Conservation (phyloP, 2,888 invertebrate genomes). For the Napeogenes inachia region DNA sequence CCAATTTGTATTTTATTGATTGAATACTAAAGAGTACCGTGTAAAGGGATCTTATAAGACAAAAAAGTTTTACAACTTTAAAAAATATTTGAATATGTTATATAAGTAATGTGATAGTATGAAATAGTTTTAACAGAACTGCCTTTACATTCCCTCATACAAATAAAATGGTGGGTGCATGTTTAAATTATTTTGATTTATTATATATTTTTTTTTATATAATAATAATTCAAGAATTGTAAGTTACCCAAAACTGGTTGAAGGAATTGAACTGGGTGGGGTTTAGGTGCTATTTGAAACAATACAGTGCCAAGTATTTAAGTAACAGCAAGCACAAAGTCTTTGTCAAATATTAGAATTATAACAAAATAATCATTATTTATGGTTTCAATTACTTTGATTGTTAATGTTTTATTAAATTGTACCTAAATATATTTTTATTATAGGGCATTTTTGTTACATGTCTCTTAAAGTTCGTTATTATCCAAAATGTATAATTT, state of each 20-base stretch:
- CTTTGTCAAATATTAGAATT: conserved; percentile 5
- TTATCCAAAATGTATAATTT: background rate
- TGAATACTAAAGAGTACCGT: background rate
- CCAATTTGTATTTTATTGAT: background rate
- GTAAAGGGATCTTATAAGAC: no score
- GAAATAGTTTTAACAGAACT: background rate
- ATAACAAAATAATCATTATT: no score
- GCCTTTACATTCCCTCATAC: background rate
- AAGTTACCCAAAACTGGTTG: no score
- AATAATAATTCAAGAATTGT: no score
- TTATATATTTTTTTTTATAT: no score
- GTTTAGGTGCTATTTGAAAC: conserved; percentile 49
- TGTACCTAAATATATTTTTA: no score
- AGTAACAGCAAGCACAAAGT: conserved; percentile 32
- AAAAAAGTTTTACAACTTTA: background rate
- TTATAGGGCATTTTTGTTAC: no score
- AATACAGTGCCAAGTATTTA: conserved; percentile 50
- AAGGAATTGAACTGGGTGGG: background rate
- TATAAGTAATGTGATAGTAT: background rate
- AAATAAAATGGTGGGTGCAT: background rate
- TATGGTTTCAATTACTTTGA: no score
- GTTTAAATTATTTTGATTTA: no score
- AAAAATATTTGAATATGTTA: background rate
- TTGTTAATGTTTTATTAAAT: no score
- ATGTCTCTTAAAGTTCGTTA: background rate